Evolutionary conservation across 2,113 vertebrate genomes (phyloP).

Genomic region (Anarrhichthys ocellatus): DNA sequence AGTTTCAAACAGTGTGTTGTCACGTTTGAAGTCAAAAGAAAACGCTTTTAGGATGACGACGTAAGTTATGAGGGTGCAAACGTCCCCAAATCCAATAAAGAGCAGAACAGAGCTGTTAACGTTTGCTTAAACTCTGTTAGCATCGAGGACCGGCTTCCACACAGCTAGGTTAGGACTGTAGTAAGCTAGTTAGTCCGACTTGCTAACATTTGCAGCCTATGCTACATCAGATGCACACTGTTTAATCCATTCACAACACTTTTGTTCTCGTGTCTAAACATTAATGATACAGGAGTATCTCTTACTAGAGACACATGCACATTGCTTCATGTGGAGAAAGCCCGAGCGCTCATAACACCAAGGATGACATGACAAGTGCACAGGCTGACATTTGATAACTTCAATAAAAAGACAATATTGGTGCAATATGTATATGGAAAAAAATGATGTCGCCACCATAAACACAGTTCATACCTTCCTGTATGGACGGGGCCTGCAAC

Average conservation of each 20-base stretch:
- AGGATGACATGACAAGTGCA: not conserved
- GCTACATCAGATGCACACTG: not conserved
- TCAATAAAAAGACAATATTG: not conserved
- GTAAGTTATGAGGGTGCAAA: not conserved
- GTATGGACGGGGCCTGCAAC: conserved; percentile 91
- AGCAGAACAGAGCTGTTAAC: not conserved
- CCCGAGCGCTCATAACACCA: not conserved
- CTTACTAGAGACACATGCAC: not conserved
- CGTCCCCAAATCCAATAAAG: not conserved
- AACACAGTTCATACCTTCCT: conserved; percentile 86
- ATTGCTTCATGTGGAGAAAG: not conserved
- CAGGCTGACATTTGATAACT: not conserved
- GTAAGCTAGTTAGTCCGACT: not conserved
- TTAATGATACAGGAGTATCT: not conserved
- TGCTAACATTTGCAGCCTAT: not conserved
- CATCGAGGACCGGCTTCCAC: not conserved
- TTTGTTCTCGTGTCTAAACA: not conserved
- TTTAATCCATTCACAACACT: not conserved
- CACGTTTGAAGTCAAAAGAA: not conserved
- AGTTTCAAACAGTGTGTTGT: not conserved
- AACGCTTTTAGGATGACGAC: not conserved
- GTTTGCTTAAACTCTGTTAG: too few relatives aligned
- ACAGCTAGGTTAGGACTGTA: too few relatives aligned
- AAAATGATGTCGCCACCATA: not conserved
- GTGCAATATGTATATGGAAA: not conserved